Base-by-base conservation (phyloP, 2,888 invertebrate species). In the Trichogramma evanescens region DNA sequence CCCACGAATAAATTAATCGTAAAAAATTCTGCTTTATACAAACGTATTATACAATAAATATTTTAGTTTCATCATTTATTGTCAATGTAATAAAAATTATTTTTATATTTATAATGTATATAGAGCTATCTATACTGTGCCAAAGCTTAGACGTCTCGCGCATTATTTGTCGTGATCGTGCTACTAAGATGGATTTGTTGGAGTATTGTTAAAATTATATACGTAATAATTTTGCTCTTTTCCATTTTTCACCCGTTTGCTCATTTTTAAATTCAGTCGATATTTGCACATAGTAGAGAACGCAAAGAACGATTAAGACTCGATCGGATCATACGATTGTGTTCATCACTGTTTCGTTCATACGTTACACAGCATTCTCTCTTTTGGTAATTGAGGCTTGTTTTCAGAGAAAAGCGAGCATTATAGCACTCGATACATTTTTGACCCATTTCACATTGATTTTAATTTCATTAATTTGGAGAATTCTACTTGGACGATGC, bases 11-110 rank as follows among this genome's bases (percentile, higher is more conserved):
- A 76, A 76, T 76, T 75, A 76, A 77, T 70, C 72, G 76, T 76
- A 76, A 72, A 76, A 76, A 76, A 75, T 62, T 72, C 67, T 72
- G 70, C 76, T 77, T 77, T 77, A 77, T 77, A 77, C 77, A 77
- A 76, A 77, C 73, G 70, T 75, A 77, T 76, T 77, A 76, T 77
- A 77, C 77, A 77, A 76, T 77, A 75, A 75, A 74, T 72, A 74
- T 71, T 70, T 69, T 59, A 69, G 65, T 66, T 68, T 67, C 56
- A 59, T 67, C 61, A 13, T 59, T 38, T 57, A 58, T 63, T 61
- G 64, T 67, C 56, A 66, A 66, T 65, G 66, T 68, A 26, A 69
- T 68, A 71, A 67, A 57, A 54, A 56, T 60, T 71, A 72, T 73
- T 70, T 72, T 71, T 74, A 72, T 72, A 72, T 71, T 70, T 71